A percentile compares a stretch with the other conserved stretches of the same genome.
Conservation (phyloP, 1,140 invertebrate species). For the Latrodectus geometricus region DNA sequence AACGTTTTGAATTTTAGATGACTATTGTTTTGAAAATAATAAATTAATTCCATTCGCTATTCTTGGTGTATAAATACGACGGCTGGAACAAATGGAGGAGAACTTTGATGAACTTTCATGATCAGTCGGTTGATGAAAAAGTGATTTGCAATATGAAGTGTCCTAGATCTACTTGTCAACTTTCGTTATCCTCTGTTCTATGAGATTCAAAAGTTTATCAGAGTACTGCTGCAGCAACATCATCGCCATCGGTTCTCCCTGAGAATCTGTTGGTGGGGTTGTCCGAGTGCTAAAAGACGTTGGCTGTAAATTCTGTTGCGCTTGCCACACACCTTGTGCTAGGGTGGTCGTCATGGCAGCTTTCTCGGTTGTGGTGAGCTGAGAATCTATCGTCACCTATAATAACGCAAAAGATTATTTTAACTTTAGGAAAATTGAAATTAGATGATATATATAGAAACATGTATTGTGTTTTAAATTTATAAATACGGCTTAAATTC, state of each 20-base stretch:
- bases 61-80: no score
- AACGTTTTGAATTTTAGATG: no score
- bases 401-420: neutral
- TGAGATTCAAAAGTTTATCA: slow-evolving; percentile 74
- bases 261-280: slow-evolving; percentile 9
- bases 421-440: no score
- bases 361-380: slow-evolving; percentile 62
- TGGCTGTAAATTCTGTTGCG: slow-evolving; percentile 64
- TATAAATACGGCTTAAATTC: no score
- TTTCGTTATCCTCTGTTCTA: slow-evolving; percentile 71
- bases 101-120: no score
- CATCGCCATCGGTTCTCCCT: slow-evolving; percentile 69
- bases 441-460: no score
- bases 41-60: no score
- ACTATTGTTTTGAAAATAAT: no score
- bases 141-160: neutral
- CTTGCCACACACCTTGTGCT: slow-evolving; percentile 62
- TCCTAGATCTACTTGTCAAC: neutral
- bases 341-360: slow-evolving; percentile 62
- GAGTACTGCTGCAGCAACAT: slow-evolving; percentile 77
- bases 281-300: slow-evolving; percentile 37
- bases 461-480: no score
- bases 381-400: slow-evolving; percentile 63
- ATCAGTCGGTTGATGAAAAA: neutral
- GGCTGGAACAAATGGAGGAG: no score